Evolutionary conservation across 2,797 vertebrate species (phyloP).

Genomic region (Sylvia borin): DNA sequence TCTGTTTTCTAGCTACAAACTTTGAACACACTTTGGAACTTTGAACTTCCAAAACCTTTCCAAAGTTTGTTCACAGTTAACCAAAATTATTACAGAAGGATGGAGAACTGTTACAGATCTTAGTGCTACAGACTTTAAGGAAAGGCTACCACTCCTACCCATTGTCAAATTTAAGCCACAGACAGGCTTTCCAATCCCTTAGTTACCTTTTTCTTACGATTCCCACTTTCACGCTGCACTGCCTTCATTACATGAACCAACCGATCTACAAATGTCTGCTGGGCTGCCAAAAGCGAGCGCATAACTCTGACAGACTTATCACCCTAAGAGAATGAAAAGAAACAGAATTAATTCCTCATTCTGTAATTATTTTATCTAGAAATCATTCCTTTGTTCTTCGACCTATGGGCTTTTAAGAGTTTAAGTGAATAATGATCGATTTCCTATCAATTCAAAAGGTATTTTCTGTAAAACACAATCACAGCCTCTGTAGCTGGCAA

Average conservation of each 20-base stretch:
- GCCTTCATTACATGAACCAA: constrained; percentile 98
- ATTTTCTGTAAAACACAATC: constrained; percentile 16
- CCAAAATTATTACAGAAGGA: neutral
- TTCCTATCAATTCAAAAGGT: neutral
- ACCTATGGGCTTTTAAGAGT: constrained; percentile 22
- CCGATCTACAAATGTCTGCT: constrained; percentile 96
- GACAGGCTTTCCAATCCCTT: neutral
- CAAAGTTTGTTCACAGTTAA: neutral
- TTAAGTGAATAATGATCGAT: constrained; percentile 35
- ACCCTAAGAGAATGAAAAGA: constrained; percentile 78
- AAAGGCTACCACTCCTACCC: neutral
- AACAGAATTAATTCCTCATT: constrained; percentile 55
- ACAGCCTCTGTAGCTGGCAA: neutral
- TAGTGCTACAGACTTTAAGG: neutral
- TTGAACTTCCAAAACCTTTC: neutral
- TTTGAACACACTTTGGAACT: neutral
- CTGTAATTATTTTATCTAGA: constrained; percentile 30
- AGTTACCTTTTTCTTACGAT: constrained; percentile 95
- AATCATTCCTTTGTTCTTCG: constrained; percentile 17
- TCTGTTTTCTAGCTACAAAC: neutral
- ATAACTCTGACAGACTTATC: constrained; percentile 97
- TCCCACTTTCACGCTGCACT: constrained; percentile 96
- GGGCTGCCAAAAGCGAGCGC: constrained; percentile 92
- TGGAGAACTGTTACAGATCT: neutral
- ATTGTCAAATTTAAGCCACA: neutral